These are phyloP conservation scores for Ochlodes sylvanus DNA, from an alignment of 2,888 invertebrate genomes.

Conservation along the genomic window DNA sequence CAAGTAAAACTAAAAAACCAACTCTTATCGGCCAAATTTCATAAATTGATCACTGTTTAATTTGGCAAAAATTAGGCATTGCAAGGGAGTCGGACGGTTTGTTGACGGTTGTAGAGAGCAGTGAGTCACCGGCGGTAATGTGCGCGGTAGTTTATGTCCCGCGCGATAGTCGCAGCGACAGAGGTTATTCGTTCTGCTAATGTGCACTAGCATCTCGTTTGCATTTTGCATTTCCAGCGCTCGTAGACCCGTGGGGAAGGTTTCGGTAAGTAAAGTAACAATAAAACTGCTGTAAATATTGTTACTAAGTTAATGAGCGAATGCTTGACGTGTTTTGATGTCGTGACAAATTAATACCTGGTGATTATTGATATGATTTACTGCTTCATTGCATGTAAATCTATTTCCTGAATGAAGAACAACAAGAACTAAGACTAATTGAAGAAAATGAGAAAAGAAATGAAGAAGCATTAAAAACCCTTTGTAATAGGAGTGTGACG, in stretches of 20 bases:
- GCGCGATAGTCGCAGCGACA: slow-evolving; percentile 76
- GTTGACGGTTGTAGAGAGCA: slow-evolving; percentile 31
- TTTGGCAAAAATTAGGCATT: too few relatives aligned
- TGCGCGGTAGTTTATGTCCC: slow-evolving; percentile 79
- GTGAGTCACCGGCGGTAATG: slow-evolving; percentile 72
- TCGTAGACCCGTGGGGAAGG: slow-evolving; percentile 9
- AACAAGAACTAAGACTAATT: too few relatives aligned
- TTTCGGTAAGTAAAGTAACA: slow-evolving; percentile 33
- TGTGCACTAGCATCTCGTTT: slow-evolving; percentile 78
- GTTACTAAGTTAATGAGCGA: slow-evolving; percentile 9
- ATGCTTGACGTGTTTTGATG: background rate
- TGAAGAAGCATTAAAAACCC: too few relatives aligned
- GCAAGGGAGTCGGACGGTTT: background rate
- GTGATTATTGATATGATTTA: background rate
- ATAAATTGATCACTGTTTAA: too few relatives aligned
- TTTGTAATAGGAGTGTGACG: too few relatives aligned
- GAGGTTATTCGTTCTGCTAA: slow-evolving; percentile 83
- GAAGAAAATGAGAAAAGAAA: too few relatives aligned
- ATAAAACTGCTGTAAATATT: slow-evolving; percentile 38
- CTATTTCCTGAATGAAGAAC: too few relatives aligned
- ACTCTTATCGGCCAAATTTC: too few relatives aligned
- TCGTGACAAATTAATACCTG: background rate
- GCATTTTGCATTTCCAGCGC: slow-evolving; percentile 59
- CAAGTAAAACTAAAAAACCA: too few relatives aligned
- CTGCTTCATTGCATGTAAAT: too few relatives aligned